These are phyloP conservation scores for Leucophenga varia DNA, from an alignment of 1,140 invertebrate species.

Conservation along the genomic window DNA sequence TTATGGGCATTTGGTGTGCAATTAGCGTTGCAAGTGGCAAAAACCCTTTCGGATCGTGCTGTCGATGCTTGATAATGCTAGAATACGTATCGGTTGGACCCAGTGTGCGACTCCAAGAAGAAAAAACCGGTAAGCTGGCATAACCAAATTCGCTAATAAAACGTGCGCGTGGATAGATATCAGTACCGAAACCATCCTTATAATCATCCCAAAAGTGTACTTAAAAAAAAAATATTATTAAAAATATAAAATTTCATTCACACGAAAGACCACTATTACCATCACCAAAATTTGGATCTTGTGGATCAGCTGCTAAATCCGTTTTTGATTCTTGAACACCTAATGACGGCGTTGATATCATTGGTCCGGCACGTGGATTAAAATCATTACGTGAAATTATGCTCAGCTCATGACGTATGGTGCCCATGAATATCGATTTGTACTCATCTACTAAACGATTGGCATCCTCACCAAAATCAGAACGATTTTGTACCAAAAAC, in stretches of 20 bases:
- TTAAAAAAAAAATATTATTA: constrained; percentile 51
- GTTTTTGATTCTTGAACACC: constrained; percentile 76
- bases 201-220: constrained; percentile 92
- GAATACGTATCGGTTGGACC: constrained; percentile 63
- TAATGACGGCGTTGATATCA: constrained; percentile 86
- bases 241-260: neutral
- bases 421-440: constrained; percentile 78
- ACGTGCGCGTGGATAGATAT: constrained; percentile 75
- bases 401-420: constrained; percentile 68
- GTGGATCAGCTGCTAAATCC: constrained; percentile 73
- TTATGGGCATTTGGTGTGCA: constrained; percentile 62
- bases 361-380: constrained; percentile 36
- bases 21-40: constrained; percentile 64
- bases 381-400: constrained; percentile 60
- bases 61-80: constrained; percentile 70
- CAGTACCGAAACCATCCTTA: constrained; percentile 73
- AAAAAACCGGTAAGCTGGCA: constrained; percentile 80
- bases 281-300: constrained; percentile 82
- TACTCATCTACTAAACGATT: constrained; percentile 77
- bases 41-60: constrained; percentile 79
- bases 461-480: constrained; percentile 64
- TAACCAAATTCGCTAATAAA: constrained; percentile 96
- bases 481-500: constrained; percentile 82
- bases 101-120: constrained; percentile 60
- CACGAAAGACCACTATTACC: constrained; percentile 58